phyloP scores from a whole-genome alignment of 2,888 invertebrate species.

The Coleophora deauratella region DNA sequence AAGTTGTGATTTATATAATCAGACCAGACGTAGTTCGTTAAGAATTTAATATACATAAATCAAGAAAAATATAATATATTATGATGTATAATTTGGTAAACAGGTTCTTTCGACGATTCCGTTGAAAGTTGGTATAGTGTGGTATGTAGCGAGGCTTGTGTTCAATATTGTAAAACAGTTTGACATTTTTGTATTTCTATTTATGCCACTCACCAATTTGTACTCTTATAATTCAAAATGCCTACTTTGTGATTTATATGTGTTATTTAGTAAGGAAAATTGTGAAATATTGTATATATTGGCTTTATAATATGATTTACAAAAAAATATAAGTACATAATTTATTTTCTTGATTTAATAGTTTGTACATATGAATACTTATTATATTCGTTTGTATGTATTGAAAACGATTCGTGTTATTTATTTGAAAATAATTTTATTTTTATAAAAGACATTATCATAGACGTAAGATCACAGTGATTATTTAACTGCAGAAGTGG shows the following conservation, averaged over 20 bases:
- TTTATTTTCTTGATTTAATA: slow-evolving; percentile 11
- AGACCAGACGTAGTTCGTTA: slow-evolving; percentile 21
- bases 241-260: slow-evolving; percentile 19
- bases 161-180: not conserved
- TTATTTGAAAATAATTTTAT: slow-evolving; percentile 27
- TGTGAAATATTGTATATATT: slow-evolving; percentile 29
- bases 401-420: slow-evolving; percentile 34
- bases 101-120: not conserved
- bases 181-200: slow-evolving; percentile 1
- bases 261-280: slow-evolving; percentile 18
- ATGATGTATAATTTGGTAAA: not conserved
- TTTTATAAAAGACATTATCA: slow-evolving; percentile 48
- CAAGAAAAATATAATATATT: slow-evolving; percentile 17
- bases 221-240: slow-evolving; percentile 19
- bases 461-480: slow-evolving; percentile 21
- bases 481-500: slow-evolving; percentile 17
- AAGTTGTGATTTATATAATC: slow-evolving; percentile 52
- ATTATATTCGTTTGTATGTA: slow-evolving; percentile 23
- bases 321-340: slow-evolving; percentile 23
- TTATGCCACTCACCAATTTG: slow-evolving; percentile 11
- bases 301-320: slow-evolving; percentile 21
- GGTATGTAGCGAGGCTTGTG: not conserved
- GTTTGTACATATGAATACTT: slow-evolving; percentile 35
- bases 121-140: slow-evolving; percentile 3
- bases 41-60: slow-evolving; percentile 27